Evolutionary conservation across 2,113 vertebrate species (phyloP).

Genomic region (Noctilio leporinus): DNA sequence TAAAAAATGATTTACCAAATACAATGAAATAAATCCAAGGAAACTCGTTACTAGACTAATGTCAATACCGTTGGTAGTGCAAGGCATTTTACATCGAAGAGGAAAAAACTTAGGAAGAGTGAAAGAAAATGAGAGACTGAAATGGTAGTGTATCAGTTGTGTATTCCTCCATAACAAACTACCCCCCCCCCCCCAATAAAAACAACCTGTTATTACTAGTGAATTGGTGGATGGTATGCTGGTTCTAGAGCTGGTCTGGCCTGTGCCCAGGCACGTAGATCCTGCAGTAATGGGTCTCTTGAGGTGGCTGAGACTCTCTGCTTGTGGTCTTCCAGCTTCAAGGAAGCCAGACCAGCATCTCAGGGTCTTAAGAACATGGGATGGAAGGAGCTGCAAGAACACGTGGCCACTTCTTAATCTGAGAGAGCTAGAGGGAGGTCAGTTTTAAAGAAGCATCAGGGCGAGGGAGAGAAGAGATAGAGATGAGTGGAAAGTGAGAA

Average conservation of each 20-base stretch:
- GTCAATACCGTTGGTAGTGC: neutral
- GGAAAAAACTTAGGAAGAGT: neutral
- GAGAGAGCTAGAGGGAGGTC: neutral
- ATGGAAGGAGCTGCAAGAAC: neutral
- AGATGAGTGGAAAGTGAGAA: neutral
- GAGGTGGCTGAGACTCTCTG: neutral
- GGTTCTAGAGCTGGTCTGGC: neutral
- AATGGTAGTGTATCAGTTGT: neutral
- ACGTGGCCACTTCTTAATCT: neutral
- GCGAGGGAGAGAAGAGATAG: neutral
- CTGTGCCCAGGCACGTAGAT: fast-evolving
- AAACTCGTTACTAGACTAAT: neutral
- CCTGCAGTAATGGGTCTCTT: neutral
- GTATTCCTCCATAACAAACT: neutral
- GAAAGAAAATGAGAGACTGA: neutral
- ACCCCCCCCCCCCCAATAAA: neutral
- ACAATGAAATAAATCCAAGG: neutral
- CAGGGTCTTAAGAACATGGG: neutral
- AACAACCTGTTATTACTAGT: neutral
- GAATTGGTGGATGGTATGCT: neutral
- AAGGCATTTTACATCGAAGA: neutral
- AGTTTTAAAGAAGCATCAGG: neutral
- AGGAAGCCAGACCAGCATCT: neutral
- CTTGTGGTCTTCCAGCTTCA: neutral
- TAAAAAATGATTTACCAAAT: neutral